A percentile compares a stretch with the other conserved stretches of the same genome.
Evolutionary conservation across 2,797 vertebrate genomes (phyloP).

Genomic region (Paguma larvata): DNA sequence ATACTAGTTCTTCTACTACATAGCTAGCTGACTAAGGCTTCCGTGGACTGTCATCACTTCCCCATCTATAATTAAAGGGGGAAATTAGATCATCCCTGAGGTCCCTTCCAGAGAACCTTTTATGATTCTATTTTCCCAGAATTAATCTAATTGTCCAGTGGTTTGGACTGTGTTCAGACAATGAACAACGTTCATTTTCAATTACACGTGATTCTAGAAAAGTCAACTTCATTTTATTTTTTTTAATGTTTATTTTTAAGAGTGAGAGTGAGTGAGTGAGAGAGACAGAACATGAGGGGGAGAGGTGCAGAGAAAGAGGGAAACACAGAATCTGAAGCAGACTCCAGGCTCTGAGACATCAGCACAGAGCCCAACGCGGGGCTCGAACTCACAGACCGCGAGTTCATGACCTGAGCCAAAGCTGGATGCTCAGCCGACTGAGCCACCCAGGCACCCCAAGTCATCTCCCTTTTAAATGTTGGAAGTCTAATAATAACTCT

Average conservation of each 20-base stretch:
- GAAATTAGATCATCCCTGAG: slow-evolving; percentile 64
- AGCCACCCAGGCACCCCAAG: neutral
- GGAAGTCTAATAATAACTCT: neutral
- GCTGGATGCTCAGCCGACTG: no score
- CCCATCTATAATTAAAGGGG: slow-evolving; percentile 23
- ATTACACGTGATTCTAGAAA: slow-evolving; percentile 49
- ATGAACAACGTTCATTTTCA: slow-evolving; percentile 58
- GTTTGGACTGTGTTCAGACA: slow-evolving; percentile 38
- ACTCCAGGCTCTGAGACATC: no score
- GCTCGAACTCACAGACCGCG: no score
- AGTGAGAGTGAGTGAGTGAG: no score
- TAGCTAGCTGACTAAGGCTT: neutral
- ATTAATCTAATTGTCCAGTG: slow-evolving; percentile 61
- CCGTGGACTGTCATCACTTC: slow-evolving; percentile 5
- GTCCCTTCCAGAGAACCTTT: slow-evolving; percentile 66
- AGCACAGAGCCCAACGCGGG: no score
- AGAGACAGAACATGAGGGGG: no score
- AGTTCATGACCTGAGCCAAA: no score
- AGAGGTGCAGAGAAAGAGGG: no score
- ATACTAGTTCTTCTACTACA: neutral
- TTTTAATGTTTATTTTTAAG: no score
- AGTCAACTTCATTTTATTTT: neutral
- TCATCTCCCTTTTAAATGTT: neutral
- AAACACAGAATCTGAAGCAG: no score
- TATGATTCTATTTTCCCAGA: slow-evolving; percentile 67